Evolutionary conservation across 1,140 invertebrate genomes (phyloP).

Genomic region (Rhopalosiphum maidis): DNA sequence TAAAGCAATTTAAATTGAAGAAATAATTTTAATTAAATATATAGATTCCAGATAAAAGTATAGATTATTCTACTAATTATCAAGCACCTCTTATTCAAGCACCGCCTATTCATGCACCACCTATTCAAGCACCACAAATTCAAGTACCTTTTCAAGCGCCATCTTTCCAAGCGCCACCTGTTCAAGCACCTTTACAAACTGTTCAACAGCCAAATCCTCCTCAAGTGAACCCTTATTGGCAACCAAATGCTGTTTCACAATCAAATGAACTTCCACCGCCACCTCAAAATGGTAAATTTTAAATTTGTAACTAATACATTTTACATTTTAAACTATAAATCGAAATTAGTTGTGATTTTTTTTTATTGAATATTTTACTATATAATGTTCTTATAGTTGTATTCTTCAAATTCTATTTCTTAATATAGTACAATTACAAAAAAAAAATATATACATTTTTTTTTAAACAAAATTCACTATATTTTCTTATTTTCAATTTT

Average conservation of each 20-base stretch:
- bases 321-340: background rate
- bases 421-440: background rate
- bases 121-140: background rate
- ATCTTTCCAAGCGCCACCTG: background rate
- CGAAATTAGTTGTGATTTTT: constrained; percentile 36
- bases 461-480: background rate
- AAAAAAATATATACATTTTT: background rate
- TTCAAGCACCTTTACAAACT: constrained; percentile 38
- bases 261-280: constrained; percentile 2
- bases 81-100: constrained; percentile 7
- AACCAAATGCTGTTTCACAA: constrained; percentile 40
- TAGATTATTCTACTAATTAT: constrained; percentile 48
- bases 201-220: constrained; percentile 3
- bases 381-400: constrained; percentile 22
- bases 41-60: constrained; percentile 43
- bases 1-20: constrained; percentile 12
- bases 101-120: constrained; percentile 19
- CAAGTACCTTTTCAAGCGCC: constrained; percentile 20
- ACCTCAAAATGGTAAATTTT: constrained; percentile 53
- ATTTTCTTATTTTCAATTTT: constrained; percentile 15
- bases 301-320: background rate
- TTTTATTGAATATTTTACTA: constrained; percentile 22
- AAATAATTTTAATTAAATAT: constrained; percentile 20
- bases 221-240: constrained; percentile 41
- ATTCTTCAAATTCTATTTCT: constrained; percentile 19